Evolutionary conservation across 2,113 vertebrate species (phyloP).

Genomic region (Falcunculus frontatus): DNA sequence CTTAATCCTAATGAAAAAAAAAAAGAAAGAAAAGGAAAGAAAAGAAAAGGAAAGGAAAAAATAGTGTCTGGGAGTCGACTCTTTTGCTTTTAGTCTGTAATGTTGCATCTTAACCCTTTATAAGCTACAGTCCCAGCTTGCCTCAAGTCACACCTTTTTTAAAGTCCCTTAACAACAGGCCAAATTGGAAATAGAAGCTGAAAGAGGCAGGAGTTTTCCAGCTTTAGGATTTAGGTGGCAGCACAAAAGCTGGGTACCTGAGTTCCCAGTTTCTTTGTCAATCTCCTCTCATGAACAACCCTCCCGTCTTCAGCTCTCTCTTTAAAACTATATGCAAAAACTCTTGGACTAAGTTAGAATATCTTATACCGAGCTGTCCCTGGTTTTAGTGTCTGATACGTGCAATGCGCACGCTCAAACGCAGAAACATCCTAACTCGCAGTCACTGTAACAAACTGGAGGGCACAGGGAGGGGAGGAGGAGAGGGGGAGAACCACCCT

Average conservation of each 20-base stretch:
- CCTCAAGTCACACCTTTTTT: neutral
- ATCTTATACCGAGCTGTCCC: neutral
- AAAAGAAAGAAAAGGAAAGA: accelerated
- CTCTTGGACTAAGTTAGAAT: neutral
- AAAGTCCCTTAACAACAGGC: neutral
- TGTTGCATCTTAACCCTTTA: neutral
- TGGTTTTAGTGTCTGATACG: neutral
- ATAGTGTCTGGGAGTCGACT: neutral
- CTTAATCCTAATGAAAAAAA: neutral
- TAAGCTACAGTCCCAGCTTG: neutral
- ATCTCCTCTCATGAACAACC: neutral
- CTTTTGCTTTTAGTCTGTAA: neutral
- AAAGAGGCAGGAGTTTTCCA: neutral
- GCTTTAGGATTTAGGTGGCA: neutral
- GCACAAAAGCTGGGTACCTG: neutral
- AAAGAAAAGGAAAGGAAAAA: neutral
- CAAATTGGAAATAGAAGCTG: neutral
- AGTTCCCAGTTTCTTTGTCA: neutral
- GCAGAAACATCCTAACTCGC: neutral
- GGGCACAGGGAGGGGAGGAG: neutral
- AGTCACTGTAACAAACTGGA: neutral
- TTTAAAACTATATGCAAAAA: neutral
- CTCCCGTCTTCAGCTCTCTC: neutral
- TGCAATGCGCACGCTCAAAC: neutral
- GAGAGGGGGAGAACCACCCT: neutral